Evolutionary conservation across 2,888 invertebrate species (phyloP).

Genomic region (Pristionchus mayeri): DNA sequence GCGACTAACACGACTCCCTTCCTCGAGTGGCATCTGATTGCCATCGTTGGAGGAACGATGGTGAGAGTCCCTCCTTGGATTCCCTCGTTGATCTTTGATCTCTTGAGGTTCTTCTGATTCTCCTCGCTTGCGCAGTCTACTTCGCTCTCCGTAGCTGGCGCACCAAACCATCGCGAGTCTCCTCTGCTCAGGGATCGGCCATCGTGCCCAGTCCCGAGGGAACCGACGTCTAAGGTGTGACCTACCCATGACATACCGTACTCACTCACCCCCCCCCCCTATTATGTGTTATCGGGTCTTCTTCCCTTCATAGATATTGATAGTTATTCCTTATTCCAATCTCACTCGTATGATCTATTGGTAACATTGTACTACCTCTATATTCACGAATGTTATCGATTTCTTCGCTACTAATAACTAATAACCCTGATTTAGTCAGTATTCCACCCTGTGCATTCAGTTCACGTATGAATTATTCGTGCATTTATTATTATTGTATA

Average conservation of each 20-base stretch:
- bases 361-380: constrained; percentile 20
- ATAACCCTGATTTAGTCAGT: constrained; percentile 12
- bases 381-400: background rate
- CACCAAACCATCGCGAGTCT: constrained; percentile 45
- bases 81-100: constrained; percentile 37
- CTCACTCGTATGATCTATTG: constrained; percentile 28
- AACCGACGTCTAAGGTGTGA: constrained; percentile 38
- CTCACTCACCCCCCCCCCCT: background rate
- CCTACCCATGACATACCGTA: constrained; percentile 25
- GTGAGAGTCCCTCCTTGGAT: background rate
- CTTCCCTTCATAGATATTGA: constrained; percentile 10
- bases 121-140: constrained; percentile 34
- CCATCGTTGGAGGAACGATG: constrained; percentile 24
- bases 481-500: constrained; percentile 37
- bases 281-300: constrained; percentile 29
- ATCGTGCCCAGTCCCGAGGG: constrained; percentile 45
- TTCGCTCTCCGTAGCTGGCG: constrained; percentile 44
- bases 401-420: constrained; percentile 23
- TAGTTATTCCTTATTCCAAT: constrained; percentile 38
- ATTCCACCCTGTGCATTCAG: constrained; percentile 28
- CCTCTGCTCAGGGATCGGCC: constrained; percentile 43
- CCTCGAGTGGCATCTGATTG: constrained; percentile 38
- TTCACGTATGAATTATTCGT: constrained; percentile 2
- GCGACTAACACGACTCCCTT: background rate
- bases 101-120: constrained; percentile 42